Conservation (phyloP, 2,113 vertebrate species). For the Caranx melampygus region DNA sequence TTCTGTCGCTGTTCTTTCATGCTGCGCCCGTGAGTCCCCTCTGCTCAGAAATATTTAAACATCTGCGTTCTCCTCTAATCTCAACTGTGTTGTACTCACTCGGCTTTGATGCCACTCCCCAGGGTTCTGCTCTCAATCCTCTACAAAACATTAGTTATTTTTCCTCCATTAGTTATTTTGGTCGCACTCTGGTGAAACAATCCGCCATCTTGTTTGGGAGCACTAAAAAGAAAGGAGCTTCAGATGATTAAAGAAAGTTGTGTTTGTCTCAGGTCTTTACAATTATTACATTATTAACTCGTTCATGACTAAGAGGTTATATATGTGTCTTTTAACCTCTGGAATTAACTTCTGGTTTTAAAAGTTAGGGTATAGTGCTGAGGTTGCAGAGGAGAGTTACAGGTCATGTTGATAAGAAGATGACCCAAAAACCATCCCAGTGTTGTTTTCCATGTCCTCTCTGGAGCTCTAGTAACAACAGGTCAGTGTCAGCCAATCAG, state of each 20-base stretch:
- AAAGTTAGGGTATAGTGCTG: too few species aligned
- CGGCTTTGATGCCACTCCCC: constrained; percentile 54
- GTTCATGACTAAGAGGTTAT: not conserved
- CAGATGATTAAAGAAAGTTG: not conserved
- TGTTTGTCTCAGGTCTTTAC: constrained; percentile 4
- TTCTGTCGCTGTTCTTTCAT: not conserved
- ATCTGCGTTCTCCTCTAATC: constrained; percentile 49
- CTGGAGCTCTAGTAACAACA: too few species aligned
- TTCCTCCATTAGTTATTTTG: constrained; percentile 50
- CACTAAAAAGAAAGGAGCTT: constrained; percentile 6
- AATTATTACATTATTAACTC: too few species aligned
- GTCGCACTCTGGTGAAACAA: constrained; percentile 16
- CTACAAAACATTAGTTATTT: constrained; percentile 38
- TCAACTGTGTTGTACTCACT: constrained; percentile 3
- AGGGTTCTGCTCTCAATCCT: constrained; percentile 64
- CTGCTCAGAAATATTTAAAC: constrained; percentile 33
- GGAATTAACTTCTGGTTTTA: not conserved
- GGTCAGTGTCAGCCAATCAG: too few species aligned
- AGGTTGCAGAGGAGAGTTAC: not conserved
- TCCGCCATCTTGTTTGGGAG: constrained; percentile 33
- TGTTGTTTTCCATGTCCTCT: too few species aligned
- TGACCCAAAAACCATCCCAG: too few species aligned
- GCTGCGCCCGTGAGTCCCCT: not conserved
- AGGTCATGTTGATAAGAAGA: too few species aligned
- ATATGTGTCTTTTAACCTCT: not conserved